A percentile compares a stretch with the other conserved stretches of the same genome.
phyloP scores from a whole-genome alignment of 92 coral and sea anemone genomes.

The Umimayanthus kanabou region DNA sequence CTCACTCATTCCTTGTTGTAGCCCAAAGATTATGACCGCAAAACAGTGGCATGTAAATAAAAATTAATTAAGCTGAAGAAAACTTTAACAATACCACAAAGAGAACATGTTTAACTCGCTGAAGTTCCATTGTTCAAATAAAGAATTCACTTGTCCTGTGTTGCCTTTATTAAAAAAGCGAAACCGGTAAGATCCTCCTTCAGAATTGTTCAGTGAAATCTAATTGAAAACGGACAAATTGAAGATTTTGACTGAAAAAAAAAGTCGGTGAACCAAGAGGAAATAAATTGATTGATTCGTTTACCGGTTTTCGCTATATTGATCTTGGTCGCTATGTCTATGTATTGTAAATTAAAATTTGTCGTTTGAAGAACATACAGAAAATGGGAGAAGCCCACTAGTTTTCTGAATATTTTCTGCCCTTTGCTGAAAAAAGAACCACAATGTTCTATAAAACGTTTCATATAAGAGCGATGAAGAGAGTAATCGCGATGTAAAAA shows the following conservation, averaged over 20 bases:
- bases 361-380: neutral
- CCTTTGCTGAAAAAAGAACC: neutral
- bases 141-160: constrained; percentile 53
- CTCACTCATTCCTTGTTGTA: constrained; percentile 46
- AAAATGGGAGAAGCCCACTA: neutral
- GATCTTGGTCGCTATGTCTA: constrained; percentile 46
- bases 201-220: constrained; percentile 57
- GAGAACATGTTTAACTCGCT: constrained; percentile 75
- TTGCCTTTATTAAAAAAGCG: constrained; percentile 62
- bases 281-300: constrained; percentile 40
- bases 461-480: neutral
- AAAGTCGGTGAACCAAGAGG: constrained; percentile 40
- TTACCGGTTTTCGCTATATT: constrained; percentile 52
- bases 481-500: neutral
- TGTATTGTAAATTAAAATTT: constrained; percentile 23
- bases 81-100: constrained; percentile 79
- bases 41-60: constrained; percentile 74
- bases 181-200: constrained; percentile 49
- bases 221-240: constrained; percentile 49
- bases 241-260: constrained; percentile 44
- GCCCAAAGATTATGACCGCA: constrained; percentile 44
- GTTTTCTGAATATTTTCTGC: neutral
- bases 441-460: neutral
- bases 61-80: constrained; percentile 76
- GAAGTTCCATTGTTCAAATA: constrained; percentile 67